Conservation (phyloP, 2,113 vertebrate species). For the Oryzias curvinotus region DNA sequence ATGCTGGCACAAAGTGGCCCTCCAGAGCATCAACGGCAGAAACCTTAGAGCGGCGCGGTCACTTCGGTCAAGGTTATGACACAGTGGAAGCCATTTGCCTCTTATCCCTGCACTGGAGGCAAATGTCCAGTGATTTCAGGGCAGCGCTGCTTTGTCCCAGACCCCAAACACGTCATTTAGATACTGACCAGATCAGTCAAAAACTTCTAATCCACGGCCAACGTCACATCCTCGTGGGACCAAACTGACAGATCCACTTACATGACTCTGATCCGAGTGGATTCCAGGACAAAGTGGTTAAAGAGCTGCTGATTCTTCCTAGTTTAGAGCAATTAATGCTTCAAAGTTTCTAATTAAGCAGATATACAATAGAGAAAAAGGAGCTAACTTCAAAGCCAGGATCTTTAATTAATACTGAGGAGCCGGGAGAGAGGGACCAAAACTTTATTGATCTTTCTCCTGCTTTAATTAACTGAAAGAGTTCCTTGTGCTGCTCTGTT, state of each 20-base stretch:
- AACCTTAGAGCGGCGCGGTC: constrained; percentile 52
- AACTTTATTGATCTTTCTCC: constrained; percentile 63
- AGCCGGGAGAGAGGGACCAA: constrained; percentile 50
- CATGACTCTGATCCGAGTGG: neutral
- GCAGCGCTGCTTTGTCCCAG: constrained; percentile 36
- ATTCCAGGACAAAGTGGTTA: constrained; percentile 16
- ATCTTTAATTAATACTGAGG: constrained; percentile 63
- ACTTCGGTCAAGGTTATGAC: constrained; percentile 73
- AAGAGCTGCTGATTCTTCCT: constrained; percentile 2
- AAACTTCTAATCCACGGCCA: constrained; percentile 9
- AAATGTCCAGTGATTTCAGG: constrained; percentile 42
- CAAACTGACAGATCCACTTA: constrained; percentile 11
- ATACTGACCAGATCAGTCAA: constrained; percentile 41
- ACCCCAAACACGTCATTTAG: constrained; percentile 45
- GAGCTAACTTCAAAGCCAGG: constrained; percentile 53
- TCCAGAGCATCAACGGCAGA: constrained; percentile 55
- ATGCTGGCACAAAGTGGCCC: constrained; percentile 70
- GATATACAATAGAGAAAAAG: constrained; percentile 31
- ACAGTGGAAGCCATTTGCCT: constrained; percentile 64
- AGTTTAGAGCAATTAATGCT: constrained; percentile 27
- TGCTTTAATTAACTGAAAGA: constrained; percentile 63
- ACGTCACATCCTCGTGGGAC: constrained; percentile 6
- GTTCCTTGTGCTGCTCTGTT: constrained; percentile 40
- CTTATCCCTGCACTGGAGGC: constrained; percentile 42
- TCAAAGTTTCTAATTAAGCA: constrained; percentile 57